phyloP scores from a whole-genome alignment of 2,888 invertebrate species.

The Drosophila maculinotata region DNA sequence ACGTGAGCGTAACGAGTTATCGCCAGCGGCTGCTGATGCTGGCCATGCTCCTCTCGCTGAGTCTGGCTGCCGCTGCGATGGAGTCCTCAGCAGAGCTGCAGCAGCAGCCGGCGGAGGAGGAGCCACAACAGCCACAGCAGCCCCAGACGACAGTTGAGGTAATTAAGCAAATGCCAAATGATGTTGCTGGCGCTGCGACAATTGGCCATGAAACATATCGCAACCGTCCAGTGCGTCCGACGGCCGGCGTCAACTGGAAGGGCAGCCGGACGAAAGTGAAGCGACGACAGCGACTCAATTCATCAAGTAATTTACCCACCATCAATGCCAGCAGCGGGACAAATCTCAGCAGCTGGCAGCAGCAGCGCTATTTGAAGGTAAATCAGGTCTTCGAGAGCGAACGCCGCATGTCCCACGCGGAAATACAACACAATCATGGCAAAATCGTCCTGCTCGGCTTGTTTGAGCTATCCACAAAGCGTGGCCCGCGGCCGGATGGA shows the following conservation, averaged over 20 bases:
- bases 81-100: constrained; percentile 69
- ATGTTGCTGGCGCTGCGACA: constrained; percentile 36
- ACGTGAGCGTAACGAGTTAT: constrained; percentile 58
- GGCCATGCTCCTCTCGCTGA: constrained; percentile 39
- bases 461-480: constrained; percentile 90
- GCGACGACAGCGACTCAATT: constrained; percentile 65
- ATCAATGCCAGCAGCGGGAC: constrained; percentile 20
- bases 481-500: constrained; percentile 89
- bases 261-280: constrained; percentile 77
- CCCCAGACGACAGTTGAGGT: constrained; percentile 14
- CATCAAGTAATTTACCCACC: constrained; percentile 69
- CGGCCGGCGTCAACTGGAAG: constrained; percentile 62
- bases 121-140: constrained; percentile 1
- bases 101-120: constrained; percentile 10
- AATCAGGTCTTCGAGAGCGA: constrained; percentile 85
- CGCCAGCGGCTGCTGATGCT: constrained; percentile 45
- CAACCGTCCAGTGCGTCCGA: constrained; percentile 33
- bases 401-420: constrained; percentile 77
- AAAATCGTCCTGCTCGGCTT: constrained; percentile 90
- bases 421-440: constrained; percentile 83
- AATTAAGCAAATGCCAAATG: constrained; percentile 42
- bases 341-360: constrained; percentile 71
- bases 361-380: constrained; percentile 82
- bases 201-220: constrained; percentile 52
- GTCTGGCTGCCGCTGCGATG: constrained; percentile 59